Evolutionary conservation across 2,797 vertebrate species (phyloP).

Genomic region (Fratercula arctica): DNA sequence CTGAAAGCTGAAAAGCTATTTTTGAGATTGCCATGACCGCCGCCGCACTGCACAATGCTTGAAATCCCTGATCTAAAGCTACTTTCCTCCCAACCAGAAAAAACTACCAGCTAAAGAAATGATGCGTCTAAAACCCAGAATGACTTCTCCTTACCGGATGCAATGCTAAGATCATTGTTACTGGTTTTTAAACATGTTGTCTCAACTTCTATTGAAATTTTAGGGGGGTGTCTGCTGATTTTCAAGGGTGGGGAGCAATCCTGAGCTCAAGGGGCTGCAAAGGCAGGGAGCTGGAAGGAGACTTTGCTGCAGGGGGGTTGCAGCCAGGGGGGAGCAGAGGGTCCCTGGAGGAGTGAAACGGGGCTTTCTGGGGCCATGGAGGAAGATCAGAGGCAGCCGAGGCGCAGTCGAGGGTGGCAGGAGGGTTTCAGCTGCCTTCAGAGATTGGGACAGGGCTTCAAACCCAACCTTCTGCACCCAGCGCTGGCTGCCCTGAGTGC

Average conservation of each 20-base stretch:
- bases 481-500: rapidly evolving
- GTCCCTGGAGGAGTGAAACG: rapidly evolving
- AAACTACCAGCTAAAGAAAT: background rate
- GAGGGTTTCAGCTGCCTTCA: background rate
- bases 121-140: background rate
- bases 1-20: background rate
- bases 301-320: background rate
- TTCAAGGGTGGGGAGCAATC: background rate
- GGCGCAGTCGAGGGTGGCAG: background rate
- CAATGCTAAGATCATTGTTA: background rate
- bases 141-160: background rate
- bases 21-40: background rate
- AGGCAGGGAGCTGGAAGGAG: background rate
- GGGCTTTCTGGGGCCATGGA: rapidly evolving
- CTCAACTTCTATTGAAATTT: background rate
- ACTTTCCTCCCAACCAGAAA: background rate
- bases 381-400: background rate
- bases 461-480: background rate
- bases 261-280: background rate
- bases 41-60: background rate
- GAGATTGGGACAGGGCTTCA: background rate
- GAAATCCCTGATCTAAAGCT: background rate
- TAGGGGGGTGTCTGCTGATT: background rate
- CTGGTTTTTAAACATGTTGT: background rate
- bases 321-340: background rate